A percentile compares a stretch with the other conserved stretches of the same genome.
Conservation (phyloP, 2,113 vertebrate genomes). For the Tupaia chinensis region DNA sequence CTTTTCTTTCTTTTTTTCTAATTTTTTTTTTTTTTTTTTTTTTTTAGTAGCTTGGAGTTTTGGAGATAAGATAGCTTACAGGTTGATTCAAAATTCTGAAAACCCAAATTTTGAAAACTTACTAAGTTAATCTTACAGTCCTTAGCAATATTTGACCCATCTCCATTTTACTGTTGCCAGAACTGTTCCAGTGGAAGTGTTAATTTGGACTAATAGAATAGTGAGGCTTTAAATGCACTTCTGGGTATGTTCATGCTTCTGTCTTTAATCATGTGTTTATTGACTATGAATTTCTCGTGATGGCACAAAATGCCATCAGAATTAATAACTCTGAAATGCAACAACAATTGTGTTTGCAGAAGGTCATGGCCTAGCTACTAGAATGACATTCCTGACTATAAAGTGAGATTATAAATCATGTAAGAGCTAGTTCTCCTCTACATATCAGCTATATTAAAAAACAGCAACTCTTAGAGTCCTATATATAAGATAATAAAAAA, state of each 20-base stretch:
- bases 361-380: not conserved
- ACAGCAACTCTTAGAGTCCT: not conserved
- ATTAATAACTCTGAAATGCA: not conserved
- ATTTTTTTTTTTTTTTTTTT: not conserved
- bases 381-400: not conserved
- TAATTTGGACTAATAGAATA: not conserved
- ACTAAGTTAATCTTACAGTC: not conserved
- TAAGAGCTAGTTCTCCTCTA: not conserved
- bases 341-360: not conserved
- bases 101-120: not conserved
- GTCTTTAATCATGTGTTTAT: not conserved
- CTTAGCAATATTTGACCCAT: not conserved
- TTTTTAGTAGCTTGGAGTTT: not conserved
- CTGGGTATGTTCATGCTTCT: not conserved
- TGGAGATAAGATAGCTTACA: not conserved
- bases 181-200: not conserved
- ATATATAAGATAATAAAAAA: slow-evolving; percentile 10
- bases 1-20: not conserved
- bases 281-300: slow-evolving; percentile 4
- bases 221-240: not conserved
- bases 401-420: not conserved
- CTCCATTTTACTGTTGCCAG: not conserved
- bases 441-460: not conserved
- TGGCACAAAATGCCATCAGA: not conserved
- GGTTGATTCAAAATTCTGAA: not conserved